Evolutionary conservation across 2,888 invertebrate genomes (phyloP).

Genomic region (Acleris cristana): DNA sequence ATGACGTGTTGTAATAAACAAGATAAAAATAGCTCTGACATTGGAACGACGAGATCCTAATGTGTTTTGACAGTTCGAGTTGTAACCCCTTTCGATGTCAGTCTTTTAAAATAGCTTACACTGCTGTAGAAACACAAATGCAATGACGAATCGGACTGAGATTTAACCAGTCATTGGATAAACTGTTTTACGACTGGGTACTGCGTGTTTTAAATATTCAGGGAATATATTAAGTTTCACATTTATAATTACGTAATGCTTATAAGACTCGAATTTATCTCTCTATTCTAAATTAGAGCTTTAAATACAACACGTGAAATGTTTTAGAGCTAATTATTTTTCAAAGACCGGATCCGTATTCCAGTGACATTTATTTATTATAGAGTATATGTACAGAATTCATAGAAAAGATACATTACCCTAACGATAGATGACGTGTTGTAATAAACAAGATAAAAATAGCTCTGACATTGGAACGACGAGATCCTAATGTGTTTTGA

Average conservation of each 20-base stretch:
- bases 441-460: not conserved
- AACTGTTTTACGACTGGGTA: not conserved
- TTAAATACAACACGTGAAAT: slow-evolving; percentile 22
- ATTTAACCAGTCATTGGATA: not conserved
- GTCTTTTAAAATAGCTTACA: not conserved
- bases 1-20: not conserved
- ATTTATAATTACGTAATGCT: not conserved
- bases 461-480: not conserved
- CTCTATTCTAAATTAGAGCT: not conserved
- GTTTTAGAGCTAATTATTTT: slow-evolving; percentile 26
- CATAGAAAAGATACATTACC: no score
- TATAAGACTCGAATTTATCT: not conserved
- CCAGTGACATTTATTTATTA: slow-evolving; percentile 9
- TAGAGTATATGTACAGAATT: not conserved
- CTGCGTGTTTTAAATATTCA: not conserved
- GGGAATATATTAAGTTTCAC: not conserved
- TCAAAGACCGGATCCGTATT: slow-evolving; percentile 14
- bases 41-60: not conserved
- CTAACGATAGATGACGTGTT: not conserved
- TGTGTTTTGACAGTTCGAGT: not conserved
- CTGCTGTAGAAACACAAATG: not conserved
- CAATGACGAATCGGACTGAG: not conserved
- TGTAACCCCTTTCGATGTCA: no score
- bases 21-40: not conserved
- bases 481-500: slow-evolving; percentile 1